Percentiles rank a stretch among this genome's conserved stretches.
Evolutionary conservation across 2,113 vertebrate genomes (phyloP).

Genomic region (Paratilapia polleni): DNA sequence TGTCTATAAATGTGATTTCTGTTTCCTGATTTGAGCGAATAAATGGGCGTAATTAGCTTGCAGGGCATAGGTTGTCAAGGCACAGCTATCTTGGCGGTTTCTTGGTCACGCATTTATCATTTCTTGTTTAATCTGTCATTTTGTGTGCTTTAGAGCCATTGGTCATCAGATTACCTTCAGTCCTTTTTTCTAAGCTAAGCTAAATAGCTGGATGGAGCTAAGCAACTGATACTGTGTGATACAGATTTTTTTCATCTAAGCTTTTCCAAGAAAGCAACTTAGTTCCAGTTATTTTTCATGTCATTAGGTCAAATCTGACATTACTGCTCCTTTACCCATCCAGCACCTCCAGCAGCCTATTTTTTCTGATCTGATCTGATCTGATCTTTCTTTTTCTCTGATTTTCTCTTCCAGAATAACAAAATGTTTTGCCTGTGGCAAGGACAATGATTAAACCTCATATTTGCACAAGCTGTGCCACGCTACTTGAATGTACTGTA

Average conservation of each 20-base stretch:
- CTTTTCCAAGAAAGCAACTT: not conserved
- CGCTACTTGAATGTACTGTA: not conserved
- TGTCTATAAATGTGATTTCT: not conserved
- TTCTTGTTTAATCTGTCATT: not conserved
- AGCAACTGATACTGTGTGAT: not conserved
- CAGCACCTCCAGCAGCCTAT: no score
- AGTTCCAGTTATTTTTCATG: not conserved
- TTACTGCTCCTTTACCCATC: not conserved
- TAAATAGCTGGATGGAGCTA: not conserved
- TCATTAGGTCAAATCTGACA: not conserved
- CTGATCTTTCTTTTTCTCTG: not conserved
- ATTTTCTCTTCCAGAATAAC: not conserved
- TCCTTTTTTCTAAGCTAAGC: not conserved
- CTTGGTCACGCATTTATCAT: not conserved
- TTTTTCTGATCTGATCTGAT: no score
- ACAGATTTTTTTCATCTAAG: not conserved
- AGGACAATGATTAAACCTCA: not conserved
- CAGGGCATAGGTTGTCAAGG: not conserved
- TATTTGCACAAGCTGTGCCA: not conserved
- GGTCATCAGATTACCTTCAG: not conserved
- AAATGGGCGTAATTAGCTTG: constrained; percentile 17
- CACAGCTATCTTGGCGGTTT: not conserved
- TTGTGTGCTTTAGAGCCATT: not conserved
- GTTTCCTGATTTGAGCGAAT: constrained; percentile 30
- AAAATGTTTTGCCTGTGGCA: not conserved